A percentile compares a stretch with the other conserved stretches of the same genome.
These are phyloP conservation scores for Tryphoninae sp. DNA, from an alignment of 2,888 invertebrate genomes.

Conservation along the genomic window DNA sequence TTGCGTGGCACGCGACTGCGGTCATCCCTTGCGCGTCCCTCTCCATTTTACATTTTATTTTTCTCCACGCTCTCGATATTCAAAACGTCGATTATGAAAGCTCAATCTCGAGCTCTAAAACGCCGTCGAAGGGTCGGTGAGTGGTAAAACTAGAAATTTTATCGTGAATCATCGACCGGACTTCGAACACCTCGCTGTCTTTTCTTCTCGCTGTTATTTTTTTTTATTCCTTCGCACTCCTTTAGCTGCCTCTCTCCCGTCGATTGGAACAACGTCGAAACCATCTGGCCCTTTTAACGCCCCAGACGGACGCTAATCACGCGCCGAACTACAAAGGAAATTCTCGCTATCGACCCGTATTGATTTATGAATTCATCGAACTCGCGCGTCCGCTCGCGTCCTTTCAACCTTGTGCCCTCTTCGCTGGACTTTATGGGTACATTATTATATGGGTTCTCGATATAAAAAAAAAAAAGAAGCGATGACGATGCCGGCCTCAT, in stretches of 20 bases:
- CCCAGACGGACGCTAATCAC: conserved; percentile 68
- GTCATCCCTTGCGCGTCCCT: conserved; percentile 26
- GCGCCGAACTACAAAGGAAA: conserved; percentile 64
- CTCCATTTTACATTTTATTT: conserved; percentile 9
- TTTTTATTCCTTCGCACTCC: conserved; percentile 4
- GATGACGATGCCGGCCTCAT: conserved; percentile 53
- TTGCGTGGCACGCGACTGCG: conserved; percentile 53
- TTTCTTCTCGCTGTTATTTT: conserved; percentile 41
- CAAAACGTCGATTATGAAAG: conserved; percentile 53
- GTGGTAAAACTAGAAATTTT: conserved; percentile 46
- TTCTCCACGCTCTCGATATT: conserved; percentile 8
- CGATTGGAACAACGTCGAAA: conserved; percentile 54
- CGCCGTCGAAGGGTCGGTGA: conserved; percentile 17
- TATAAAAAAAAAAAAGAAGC: conserved; percentile 18
- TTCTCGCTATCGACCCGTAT: conserved; percentile 60
- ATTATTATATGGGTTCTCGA: conserved; percentile 19
- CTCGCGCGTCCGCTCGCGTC: conserved; percentile 38
- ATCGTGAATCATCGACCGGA: conserved; percentile 55
- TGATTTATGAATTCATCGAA: conserved; percentile 69
- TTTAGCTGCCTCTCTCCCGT: conserved; percentile 21
- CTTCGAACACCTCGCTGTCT: conserved; percentile 25
- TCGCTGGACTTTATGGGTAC: conserved; percentile 40
- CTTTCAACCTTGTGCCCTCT: conserved; percentile 36
- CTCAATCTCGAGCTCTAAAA: conserved; percentile 36
- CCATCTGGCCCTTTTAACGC: conserved; percentile 68